These are phyloP conservation scores for Tarsius wallacei DNA, from an alignment of 2,797 vertebrate species.

Conservation along the genomic window DNA sequence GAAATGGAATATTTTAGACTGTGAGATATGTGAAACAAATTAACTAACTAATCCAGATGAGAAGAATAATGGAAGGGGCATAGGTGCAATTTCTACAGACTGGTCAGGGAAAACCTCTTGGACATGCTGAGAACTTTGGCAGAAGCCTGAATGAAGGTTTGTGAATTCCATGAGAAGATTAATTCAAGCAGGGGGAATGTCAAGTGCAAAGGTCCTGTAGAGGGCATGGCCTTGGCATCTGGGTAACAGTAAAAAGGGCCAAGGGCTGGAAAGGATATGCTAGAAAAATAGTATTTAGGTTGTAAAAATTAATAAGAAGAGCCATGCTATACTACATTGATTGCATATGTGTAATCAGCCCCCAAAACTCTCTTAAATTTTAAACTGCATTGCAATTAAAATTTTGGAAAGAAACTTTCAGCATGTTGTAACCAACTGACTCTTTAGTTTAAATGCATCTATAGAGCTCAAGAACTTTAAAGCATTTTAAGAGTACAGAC, in stretches of 20 bases:
- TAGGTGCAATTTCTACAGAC: background rate
- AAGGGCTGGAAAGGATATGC: slow-evolving; percentile 56
- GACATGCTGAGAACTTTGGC: background rate
- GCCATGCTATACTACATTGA: slow-evolving; percentile 79
- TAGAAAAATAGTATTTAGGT: background rate
- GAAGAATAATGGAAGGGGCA: background rate
- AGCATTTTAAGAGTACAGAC: slow-evolving; percentile 84
- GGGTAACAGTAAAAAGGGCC: slow-evolving; percentile 57
- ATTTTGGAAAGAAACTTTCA: slow-evolving; percentile 77
- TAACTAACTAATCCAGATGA: background rate
- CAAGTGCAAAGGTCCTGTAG: background rate
- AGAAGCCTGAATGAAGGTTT: background rate
- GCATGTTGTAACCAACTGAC: slow-evolving; percentile 75
- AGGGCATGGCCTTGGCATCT: background rate
- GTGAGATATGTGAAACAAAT: background rate
- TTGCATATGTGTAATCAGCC: slow-evolving; percentile 76
- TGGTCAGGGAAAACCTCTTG: background rate
- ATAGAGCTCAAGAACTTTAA: slow-evolving; percentile 74
- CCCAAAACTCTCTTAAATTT: slow-evolving; percentile 83
- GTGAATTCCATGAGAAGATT: background rate
- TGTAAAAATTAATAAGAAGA: slow-evolving; percentile 81
- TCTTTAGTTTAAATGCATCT: slow-evolving; percentile 80
- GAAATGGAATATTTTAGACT: background rate
- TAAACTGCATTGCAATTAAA: slow-evolving; percentile 68
- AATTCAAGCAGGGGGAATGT: background rate